phyloP scores from a whole-genome alignment of 2,797 vertebrate species.

The Aldrovandia affinis region DNA sequence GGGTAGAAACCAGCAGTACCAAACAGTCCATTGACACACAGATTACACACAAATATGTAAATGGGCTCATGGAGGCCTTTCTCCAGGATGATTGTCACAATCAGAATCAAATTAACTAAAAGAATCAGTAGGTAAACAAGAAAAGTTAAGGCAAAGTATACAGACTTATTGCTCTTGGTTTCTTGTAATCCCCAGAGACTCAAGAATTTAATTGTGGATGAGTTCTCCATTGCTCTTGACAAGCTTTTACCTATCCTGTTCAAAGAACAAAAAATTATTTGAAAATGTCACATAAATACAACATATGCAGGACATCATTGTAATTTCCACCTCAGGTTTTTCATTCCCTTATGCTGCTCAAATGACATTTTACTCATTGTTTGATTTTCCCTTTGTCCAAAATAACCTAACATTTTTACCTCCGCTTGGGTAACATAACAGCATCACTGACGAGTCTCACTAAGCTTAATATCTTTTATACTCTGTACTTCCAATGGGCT shows the following conservation, averaged over 20 bases:
- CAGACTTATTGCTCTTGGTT: background rate
- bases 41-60: conserved; percentile 18
- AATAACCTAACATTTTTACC: background rate
- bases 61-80: conserved; percentile 24
- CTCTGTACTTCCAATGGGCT: background rate
- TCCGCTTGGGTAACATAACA: background rate
- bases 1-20: conserved; percentile 9
- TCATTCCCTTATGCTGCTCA: no score
- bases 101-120: background rate
- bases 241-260: background rate
- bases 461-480: background rate
- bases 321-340: background rate
- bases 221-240: background rate
- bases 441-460: background rate
- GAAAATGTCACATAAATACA: background rate
- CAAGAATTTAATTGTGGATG: background rate
- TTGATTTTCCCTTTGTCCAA: background rate
- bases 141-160: conserved; percentile 16
- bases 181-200: background rate
- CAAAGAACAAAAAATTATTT: background rate
- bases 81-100: conserved; percentile 6
- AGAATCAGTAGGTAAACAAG: background rate
- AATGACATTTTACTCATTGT: background rate
- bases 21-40: conserved; percentile 7
- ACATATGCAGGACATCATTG: background rate